Percentiles rank a stretch among this genome's conserved stretches.
Evolutionary conservation across 2,888 invertebrate species (phyloP).

Genomic region (Hedya salicella): DNA sequence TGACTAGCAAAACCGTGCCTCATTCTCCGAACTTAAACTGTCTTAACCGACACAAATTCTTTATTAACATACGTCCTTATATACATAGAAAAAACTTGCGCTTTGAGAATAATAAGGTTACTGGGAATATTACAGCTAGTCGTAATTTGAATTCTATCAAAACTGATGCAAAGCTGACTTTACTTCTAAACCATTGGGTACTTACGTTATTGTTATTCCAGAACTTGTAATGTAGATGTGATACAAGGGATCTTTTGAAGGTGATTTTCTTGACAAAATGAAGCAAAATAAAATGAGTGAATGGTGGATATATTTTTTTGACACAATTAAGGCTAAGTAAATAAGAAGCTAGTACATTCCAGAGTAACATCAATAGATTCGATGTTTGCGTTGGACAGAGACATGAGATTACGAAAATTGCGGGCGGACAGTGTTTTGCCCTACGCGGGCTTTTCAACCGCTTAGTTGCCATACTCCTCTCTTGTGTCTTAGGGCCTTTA

Average conservation of each 20-base stretch:
- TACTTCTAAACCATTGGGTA: not conserved
- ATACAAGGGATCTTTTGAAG: slow-evolving; percentile 23
- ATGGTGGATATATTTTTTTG: not conserved
- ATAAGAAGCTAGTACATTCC: too few relatives aligned
- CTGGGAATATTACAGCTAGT: not conserved
- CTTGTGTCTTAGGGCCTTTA: too few relatives aligned
- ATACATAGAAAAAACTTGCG: not conserved
- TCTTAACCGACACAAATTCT: not conserved
- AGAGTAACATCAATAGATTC: too few relatives aligned
- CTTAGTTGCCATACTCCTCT: too few relatives aligned
- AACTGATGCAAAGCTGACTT: not conserved
- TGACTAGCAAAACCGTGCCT: slow-evolving; percentile 42
- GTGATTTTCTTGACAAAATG: slow-evolving; percentile 20
- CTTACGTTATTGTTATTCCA: not conserved
- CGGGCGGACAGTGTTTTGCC: too few relatives aligned
- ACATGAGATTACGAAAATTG: too few relatives aligned
- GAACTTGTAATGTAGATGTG: slow-evolving; percentile 18
- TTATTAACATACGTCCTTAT: not conserved
- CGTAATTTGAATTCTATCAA: not conserved
- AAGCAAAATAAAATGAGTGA: slow-evolving; percentile 2
- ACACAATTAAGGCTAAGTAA: not conserved
- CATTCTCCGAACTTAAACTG: not conserved
- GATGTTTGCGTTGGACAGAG: too few relatives aligned
- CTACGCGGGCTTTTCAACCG: too few relatives aligned
- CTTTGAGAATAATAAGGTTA: not conserved